Evolutionary conservation across 23 tunicate genomes (phyloP), one percentile per base, ranked within the genome.

Genomic region (Clavelina lepadiformis): DNA sequence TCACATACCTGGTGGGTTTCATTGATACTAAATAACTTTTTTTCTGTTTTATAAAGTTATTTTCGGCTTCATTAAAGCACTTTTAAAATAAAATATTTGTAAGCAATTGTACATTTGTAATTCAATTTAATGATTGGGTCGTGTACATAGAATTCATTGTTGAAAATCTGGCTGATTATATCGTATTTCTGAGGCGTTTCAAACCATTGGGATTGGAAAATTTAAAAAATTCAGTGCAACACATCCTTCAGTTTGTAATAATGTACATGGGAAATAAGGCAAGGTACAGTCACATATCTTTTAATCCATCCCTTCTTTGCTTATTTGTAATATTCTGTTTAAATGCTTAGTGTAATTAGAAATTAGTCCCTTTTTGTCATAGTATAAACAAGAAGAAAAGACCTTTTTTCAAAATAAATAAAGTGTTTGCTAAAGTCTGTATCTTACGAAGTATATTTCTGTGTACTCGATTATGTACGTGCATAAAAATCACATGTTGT

Each of bases 231-330:
- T 58, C 20, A 29, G 32, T 62, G 6, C 47, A 56, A 27, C 26
- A 55, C 19, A 28, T 82, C 34, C 69, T 82, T 26, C 28, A 31
- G 7, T 21, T 72, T 28, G 65, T 76, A 0, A 33, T 75, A 3
- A 47, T 82, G 24, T 82, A 68, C 60, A 82, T 82, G 91, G 91
- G 91, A 46, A 82, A 82, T 44, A 72, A 81, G 28, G 34, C 59
- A 30, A 61, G 79, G 79, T 61, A 57, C 3, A 28, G 30, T 28
- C 3, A 58, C 47, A 51, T 51, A 28, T 30, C 19, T 32, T 13
- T 55, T 22, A 55, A 55, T n/a, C n/a, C n/a, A n/a, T n/a, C n/a
- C n/a, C n/a, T n/a, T n/a, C n/a, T n/a, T n/a, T n/a, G n/a, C n/a
- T n/a, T n/a, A n/a, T n/a, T n/a, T n/a, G n/a, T n/a, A n/a, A n/a